Evolutionary conservation across 2,888 invertebrate genomes (phyloP), one percentile per base, ranked within the genome.

Genomic region (Spicauda simplicius): DNA sequence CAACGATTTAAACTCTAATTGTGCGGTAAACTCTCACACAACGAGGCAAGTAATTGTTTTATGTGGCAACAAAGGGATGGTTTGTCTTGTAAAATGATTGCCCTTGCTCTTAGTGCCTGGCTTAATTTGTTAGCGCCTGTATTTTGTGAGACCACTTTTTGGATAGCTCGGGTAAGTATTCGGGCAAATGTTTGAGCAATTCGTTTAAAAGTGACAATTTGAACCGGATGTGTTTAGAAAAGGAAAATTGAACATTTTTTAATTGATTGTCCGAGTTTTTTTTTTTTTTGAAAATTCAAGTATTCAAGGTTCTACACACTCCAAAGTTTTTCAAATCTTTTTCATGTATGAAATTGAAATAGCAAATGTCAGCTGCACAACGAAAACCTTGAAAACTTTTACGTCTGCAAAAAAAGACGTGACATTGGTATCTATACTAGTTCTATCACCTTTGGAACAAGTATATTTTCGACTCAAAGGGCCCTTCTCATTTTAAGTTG

Each of bases 31-130:
- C 64, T 61, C 67, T 65, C 59, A 18, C 37, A 59, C 68, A 74
- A 73, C 69, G 70, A 72, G 72, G 14, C 41, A 60, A 66, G 71
- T 74, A 74, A 75, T 74, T 75, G 75, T 75, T 73, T 74, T 74
- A 73, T 68, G 70, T 64, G 70, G 61, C 67, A 68, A 54, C 64
- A 64, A 66, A 72, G 70, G 71, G 70, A 70, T 70, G 60, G 69
- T 66, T 64, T 62, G 62, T 60, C 60, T 53, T 64, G 70, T 66
- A 67, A 69, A 70, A 64, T 54, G 72, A 68, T 72, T 68, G 71
- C 69, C 65, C 54, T 66, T 33, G 55, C 72, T 67, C 57, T 74
- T 73, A 75, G 74, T 69, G 56, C 16, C 54, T 59, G 65, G 60
- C 73, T 73, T 74, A 73, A 72, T 69, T 72, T 70, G 72, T 75